Evolutionary conservation across 2,797 vertebrate genomes (phyloP), one percentile per base, ranked within the genome.

Genomic region (Thripadectes ignobilis): DNA sequence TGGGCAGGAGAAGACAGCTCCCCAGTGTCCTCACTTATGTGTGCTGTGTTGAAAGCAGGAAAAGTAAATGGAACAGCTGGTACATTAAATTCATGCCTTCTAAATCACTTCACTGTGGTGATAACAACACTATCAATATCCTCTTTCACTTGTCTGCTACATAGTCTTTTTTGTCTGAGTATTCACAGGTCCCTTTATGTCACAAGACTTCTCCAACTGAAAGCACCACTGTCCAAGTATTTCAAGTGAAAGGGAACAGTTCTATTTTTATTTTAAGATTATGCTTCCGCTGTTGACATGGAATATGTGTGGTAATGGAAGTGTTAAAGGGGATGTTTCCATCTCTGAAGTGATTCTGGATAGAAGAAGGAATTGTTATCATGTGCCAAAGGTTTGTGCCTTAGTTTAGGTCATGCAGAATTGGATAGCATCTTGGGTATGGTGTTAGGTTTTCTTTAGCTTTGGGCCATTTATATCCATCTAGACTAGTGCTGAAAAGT

Each of bases 81-180:
- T 94, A 73, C 81, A 95, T 97, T 93, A 93, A 95, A 93, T 96
- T 96, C 91, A 92, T 96, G 94, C 89, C 85, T 90, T 96, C 96
- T 96, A 93, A 97, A 96, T 96, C 95, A 93, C 92, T 97, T 96
- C 77, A 91, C 97, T 89, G 82, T 89, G 81, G 78, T 92, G 96
- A 97, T 96, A 97, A 93, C 46, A 71, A 58, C 61, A 52, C 85
- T 94, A 96, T 97, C 95, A 97, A 96, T 97, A 96, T 97, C 85
- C 84, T 77, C 96, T 93, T 97, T 97, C 96, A 96, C 91, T 97
- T 82, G 67, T 92, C 67, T 91, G 41, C 75, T 88, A 85, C 87
- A 82, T 67, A 95, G 95, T 82, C 81, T 63, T 89, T 94, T 96
- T 82, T 95, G 92, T 96, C 87, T 94, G 75, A 89, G 63, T 52